Percentiles rank a stretch among this genome's conserved stretches.
Conservation (phyloP, 2,113 vertebrate species). For the Brachionichthys hirsutus region DNA sequence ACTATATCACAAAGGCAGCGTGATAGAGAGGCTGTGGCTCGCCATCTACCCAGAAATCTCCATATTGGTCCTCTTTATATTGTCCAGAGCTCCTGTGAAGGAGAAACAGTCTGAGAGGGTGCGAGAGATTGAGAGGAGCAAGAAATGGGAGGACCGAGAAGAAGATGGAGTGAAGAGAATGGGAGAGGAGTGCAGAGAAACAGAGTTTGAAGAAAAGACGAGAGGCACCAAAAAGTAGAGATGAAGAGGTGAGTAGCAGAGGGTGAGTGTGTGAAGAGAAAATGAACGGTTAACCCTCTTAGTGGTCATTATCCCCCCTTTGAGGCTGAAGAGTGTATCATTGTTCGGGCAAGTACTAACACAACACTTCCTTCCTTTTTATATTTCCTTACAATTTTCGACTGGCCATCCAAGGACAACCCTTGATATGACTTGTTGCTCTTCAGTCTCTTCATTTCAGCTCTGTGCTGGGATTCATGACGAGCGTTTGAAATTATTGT, state of each 20-base stretch:
- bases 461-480: not conserved
- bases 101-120: slow-evolving; percentile 10
- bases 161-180: slow-evolving; percentile 10
- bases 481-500: not conserved
- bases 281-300: slow-evolving; percentile 28
- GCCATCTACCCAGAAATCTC: slow-evolving; percentile 48
- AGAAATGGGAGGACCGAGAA: slow-evolving; percentile 31
- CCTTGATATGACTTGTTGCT: no score
- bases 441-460: not conserved
- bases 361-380: no score
- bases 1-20: not conserved
- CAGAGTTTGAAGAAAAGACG: not conserved
- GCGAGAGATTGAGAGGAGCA: slow-evolving; percentile 14
- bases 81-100: slow-evolving; percentile 1
- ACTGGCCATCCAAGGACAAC: no score
- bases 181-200: not conserved
- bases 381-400: no score
- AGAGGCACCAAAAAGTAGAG: no score
- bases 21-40: slow-evolving; percentile 32
- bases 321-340: slow-evolving; percentile 21
- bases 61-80: slow-evolving; percentile 46
- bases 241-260: slow-evolving; percentile 10
- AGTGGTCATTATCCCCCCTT: slow-evolving; percentile 16
- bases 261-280: slow-evolving; percentile 19
- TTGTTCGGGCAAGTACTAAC: slow-evolving; percentile 7